These are phyloP conservation scores for Oncorhynchus gorbuscha DNA, from an alignment of 2,113 vertebrate species.

Conservation along the genomic window DNA sequence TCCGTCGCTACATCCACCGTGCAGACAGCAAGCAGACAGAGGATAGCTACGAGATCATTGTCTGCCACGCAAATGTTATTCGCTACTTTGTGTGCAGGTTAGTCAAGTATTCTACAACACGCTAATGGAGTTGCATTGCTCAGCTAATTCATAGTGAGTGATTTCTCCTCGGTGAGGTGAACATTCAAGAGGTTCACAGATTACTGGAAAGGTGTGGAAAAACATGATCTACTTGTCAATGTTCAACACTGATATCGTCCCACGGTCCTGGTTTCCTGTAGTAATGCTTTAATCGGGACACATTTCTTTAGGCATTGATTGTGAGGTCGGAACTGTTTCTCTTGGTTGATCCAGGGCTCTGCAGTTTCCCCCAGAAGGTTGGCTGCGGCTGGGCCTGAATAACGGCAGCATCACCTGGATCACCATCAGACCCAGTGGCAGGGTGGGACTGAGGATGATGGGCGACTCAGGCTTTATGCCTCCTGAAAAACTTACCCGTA, in stretches of 20 bases:
- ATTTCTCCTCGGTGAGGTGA: not conserved
- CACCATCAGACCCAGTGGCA: conserved; percentile 81
- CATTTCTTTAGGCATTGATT: too few relatives aligned
- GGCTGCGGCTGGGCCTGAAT: conserved; percentile 85
- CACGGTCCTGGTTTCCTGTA: too few relatives aligned
- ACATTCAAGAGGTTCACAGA: not conserved
- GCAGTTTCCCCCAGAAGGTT: conserved; percentile 89
- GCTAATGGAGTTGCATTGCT: not conserved
- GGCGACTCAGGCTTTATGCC: conserved; percentile 91
- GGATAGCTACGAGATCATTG: conserved; percentile 87
- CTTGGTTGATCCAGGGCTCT: conserved; percentile 70
- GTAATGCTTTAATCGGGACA: too few relatives aligned
- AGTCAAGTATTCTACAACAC: not conserved
- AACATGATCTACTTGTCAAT: too few relatives aligned
- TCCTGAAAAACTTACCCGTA: conserved; percentile 82
- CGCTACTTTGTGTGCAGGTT: conserved; percentile 90
- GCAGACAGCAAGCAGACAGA: conserved; percentile 82
- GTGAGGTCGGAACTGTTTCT: not conserved
- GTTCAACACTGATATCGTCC: too few relatives aligned
- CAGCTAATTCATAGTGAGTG: not conserved
- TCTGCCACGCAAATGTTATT: conserved; percentile 89
- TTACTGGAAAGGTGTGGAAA: not conserved
- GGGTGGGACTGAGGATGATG: conserved; percentile 79
- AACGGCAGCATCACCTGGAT: conserved; percentile 88
- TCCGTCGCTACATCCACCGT: conserved; percentile 86